Base-by-base conservation (phyloP, 1,140 invertebrate species). In the Drosophila nigromelanica region DNA sequence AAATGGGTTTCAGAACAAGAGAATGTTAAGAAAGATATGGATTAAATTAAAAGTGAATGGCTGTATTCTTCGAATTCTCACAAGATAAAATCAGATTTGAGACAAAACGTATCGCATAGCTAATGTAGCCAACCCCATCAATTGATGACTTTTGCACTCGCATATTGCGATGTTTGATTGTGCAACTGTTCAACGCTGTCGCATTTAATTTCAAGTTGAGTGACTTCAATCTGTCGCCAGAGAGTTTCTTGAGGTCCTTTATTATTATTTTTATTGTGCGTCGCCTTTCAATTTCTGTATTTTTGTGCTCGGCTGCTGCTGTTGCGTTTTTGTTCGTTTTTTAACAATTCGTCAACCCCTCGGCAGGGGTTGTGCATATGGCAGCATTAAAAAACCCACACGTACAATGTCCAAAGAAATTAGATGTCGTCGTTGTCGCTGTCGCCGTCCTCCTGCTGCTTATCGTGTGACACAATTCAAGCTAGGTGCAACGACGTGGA, bases 191-290 rank as follows among this genome's bases (percentile, higher is more conserved):
- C 62, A 72, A 27, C 55, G 63, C 78, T 89, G 89, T 91, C 89
- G 81, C 89, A 87, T 87, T 91, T 80, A 72, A 79, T 91, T 87
- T 91, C 90, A 78, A 89, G 77, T 90, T 81, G 90, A 91, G 77
- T 91, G 90, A 91, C 83, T 91, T 90, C 90, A 91, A 91, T 91
- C 90, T 91, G 89, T 90, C 89, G 75, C 89, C 80, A 58, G 71
- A 70, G 82, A 72, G 11, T 60, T 73, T 85, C 81, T 89, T 87
- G 82, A 89, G 67, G 83, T 79, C 79, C 73, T 87, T 87, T 69
- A 60, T 73, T 60, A 68, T 69, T 69, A 40, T 83, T 82, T 56
- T 83, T 72, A 79, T 83, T 76, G 60, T 76, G 59, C 11, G 48
- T 37, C 12, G 66, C 66, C 71, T 62, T 73, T 69, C 56, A 73